Conservation (phyloP, 2,888 invertebrate genomes). For the Crioceris asparagi region DNA sequence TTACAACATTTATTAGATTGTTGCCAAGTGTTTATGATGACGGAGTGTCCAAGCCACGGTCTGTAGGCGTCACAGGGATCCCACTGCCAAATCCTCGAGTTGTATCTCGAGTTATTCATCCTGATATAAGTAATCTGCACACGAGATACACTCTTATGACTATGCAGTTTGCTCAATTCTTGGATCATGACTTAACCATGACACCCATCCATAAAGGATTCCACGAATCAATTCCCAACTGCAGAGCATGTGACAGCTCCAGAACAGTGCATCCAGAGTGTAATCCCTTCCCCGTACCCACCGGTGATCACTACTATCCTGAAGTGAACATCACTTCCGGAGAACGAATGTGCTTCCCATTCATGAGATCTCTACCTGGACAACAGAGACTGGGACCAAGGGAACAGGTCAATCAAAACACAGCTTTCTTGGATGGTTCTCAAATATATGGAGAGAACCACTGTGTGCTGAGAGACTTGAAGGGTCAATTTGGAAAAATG, state of each 20-base stretch:
- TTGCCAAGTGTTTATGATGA: constrained; percentile 82
- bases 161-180: constrained; percentile 91
- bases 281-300: constrained; percentile 81
- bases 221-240: constrained; percentile 83
- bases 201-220: constrained; percentile 87
- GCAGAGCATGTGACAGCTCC: constrained; percentile 78
- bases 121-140: constrained; percentile 83
- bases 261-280: constrained; percentile 87
- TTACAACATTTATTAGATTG: constrained; percentile 75
- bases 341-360: constrained; percentile 80
- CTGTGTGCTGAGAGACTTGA: constrained; percentile 65
- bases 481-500: constrained; percentile 70
- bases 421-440: constrained; percentile 79
- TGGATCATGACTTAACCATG: constrained; percentile 91
- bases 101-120: constrained; percentile 81
- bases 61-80: constrained; percentile 61
- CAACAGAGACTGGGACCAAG: constrained; percentile 80
- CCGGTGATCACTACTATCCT: constrained; percentile 83
- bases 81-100: constrained; percentile 76
- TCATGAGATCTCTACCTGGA: constrained; percentile 87
- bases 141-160: constrained; percentile 81
- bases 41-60: constrained; percentile 71
- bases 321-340: constrained; percentile 76
- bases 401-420: constrained; percentile 90
- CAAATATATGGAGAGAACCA: constrained; percentile 83